Conservation (phyloP, 1,140 invertebrate species). For the Drosophila sp. region DNA sequence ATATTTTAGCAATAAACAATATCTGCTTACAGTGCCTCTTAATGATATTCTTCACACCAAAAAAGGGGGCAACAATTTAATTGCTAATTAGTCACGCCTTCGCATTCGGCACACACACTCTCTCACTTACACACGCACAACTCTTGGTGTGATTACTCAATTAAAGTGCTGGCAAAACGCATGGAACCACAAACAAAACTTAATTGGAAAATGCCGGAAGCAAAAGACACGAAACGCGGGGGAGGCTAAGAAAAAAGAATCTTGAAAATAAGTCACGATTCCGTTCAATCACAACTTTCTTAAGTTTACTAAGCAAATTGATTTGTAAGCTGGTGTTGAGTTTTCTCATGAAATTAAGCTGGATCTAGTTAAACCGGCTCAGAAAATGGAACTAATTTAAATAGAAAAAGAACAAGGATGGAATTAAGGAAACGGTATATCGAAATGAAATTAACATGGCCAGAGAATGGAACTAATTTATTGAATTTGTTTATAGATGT, state of each 20-base stretch:
- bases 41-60: conserved; percentile 59
- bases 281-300: neutral
- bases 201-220: conserved; percentile 62
- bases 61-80: conserved; percentile 55
- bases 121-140: neutral
- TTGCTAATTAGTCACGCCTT: conserved; percentile 74
- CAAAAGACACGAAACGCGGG: conserved; percentile 13
- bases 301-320: conserved; percentile 4
- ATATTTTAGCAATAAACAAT: conserved; percentile 48
- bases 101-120: conserved; percentile 24
- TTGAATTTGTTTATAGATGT: too few relatives aligned
- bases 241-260: conserved; percentile 12
- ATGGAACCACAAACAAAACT: conserved; percentile 53
- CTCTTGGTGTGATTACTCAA: conserved; percentile 56
- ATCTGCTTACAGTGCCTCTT: conserved; percentile 8
- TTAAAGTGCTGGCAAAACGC: conserved; percentile 43
- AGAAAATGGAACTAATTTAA: neutral
- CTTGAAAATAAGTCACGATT: conserved; percentile 24
- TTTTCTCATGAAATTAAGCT: conserved; percentile 6
- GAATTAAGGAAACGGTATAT: too few relatives aligned
- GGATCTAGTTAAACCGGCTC: conserved; percentile 1
- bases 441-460: too few relatives aligned
- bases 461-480: too few relatives aligned
- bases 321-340: conserved; percentile 7
- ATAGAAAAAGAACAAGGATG: too few relatives aligned